Evolutionary conservation across 2,797 vertebrate species (phyloP).

Genomic region (Streptopelia turtur): DNA sequence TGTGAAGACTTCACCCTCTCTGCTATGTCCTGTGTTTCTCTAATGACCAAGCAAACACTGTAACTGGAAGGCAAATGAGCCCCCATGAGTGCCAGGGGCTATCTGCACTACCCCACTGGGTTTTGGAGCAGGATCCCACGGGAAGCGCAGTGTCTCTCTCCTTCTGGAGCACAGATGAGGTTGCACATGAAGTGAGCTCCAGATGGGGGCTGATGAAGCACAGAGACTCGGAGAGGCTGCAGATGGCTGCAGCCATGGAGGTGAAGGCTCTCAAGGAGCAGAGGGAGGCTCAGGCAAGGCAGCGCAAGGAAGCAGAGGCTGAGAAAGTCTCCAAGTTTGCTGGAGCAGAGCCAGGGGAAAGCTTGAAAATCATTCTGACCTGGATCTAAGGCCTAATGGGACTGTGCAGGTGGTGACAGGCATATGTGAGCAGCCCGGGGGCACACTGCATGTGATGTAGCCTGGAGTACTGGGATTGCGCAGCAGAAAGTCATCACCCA

Average conservation of each 20-base stretch:
- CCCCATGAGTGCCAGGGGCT: fast-evolving
- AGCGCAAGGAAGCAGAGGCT: fast-evolving
- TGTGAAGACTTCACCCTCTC: not conserved
- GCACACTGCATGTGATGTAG: not conserved
- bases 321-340: not conserved
- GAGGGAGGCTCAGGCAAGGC: not conserved
- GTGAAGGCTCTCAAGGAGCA: not conserved
- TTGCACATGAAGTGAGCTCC: not conserved
- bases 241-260: not conserved
- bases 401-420: not conserved
- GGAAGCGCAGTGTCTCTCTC: not conserved
- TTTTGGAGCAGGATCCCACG: not conserved
- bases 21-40: not conserved
- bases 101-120: fast-evolving
- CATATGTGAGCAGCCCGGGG: not conserved
- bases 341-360: not conserved
- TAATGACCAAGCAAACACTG: not conserved
- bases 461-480: fast-evolving
- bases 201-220: not conserved
- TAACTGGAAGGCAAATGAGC: not conserved
- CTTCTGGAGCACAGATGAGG: not conserved
- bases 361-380: not conserved
- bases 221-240: not conserved
- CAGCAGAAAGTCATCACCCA: not conserved
- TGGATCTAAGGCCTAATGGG: not conserved